A percentile compares a stretch with the other conserved stretches of the same genome.
Evolutionary conservation across 2,797 vertebrate genomes (phyloP).

Genomic region (Bryconaethiops microstoma): DNA sequence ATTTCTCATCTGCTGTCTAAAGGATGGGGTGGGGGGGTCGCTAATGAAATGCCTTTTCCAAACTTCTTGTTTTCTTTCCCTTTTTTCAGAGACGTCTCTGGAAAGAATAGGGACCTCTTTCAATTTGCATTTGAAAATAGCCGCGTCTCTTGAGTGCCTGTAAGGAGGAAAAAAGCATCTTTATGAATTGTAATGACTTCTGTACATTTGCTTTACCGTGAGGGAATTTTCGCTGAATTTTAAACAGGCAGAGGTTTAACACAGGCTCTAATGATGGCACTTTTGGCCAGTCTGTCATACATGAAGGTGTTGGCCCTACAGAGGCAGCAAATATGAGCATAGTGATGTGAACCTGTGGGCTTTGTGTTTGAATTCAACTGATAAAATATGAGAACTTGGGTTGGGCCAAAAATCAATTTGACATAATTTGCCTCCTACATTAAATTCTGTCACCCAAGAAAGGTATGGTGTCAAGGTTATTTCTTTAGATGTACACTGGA

Average conservation of each 20-base stretch:
- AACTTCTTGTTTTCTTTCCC: not conserved
- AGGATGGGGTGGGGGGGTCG: not conserved
- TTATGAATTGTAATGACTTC: conserved; percentile 2
- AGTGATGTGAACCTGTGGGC: conserved; percentile 3
- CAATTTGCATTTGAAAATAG: conserved; percentile 15
- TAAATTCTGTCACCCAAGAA: not conserved
- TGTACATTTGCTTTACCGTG: not conserved
- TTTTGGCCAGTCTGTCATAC: conserved; percentile 5
- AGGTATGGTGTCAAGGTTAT: not conserved
- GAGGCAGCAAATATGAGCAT: conserved; percentile 17
- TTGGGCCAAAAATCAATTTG: not conserved
- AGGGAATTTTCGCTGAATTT: not conserved
- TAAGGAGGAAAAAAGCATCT: not conserved
- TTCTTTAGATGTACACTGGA: not conserved
- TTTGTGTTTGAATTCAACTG: not conserved
- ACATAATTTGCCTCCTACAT: not conserved
- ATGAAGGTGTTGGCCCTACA: not conserved
- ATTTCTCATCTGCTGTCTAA: conserved; percentile 7
- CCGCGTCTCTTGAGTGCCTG: not conserved
- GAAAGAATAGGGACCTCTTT: not conserved
- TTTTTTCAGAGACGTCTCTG: conserved; percentile 22
- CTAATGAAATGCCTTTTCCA: not conserved
- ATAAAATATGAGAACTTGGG: not conserved
- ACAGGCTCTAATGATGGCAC: not conserved
- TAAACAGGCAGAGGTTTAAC: conserved; percentile 1